Evolutionary conservation across 1,140 invertebrate species (phyloP), one percentile per base, ranked within the genome.

Genomic region (Hydropsyche tenuis): DNA sequence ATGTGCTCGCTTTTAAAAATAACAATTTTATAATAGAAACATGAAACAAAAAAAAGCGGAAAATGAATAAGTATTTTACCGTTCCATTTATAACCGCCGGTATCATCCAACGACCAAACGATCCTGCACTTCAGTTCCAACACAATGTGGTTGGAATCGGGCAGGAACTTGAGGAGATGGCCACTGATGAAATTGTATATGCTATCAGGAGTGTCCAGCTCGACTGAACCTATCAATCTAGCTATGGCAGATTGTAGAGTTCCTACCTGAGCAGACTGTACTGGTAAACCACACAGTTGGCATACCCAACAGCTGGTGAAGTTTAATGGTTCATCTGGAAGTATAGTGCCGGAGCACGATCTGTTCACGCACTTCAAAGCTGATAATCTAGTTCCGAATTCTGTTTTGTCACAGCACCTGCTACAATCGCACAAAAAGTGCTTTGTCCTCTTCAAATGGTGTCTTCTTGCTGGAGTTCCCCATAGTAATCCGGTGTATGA

Each of bases 401-500:
- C 93, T 56, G 88, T 89, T 0, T 89, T 88, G 83, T 94, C 93
- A 42, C 82, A 80, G 80, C 93, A 94, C 37, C 93, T 85, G 16
- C 81, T 77, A 79, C 93, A 95, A 12, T 81, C 81, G 79, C 93
- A 95, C 30, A 85, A 82, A 80, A 95, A 95, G 79, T 91, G 87
- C 85, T 94, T 94, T 1, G 91, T 93, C 72, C 86, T 85, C 64
- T 82, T 84, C 3, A 94, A 84, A 79, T 92, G 89, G 18, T 88
- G 82, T 48, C 90, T 83, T 66, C 93, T 82, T 0, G 88, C 85
- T 0, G 85, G 81, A 0, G 91, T 94, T 7, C 90, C 90, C 91
- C 92, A 93, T 4, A 94, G 80, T 14, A 92, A 75, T 63, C 90
- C 88, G 0, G 90, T 87, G 75, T 95, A 94, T 25, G 89, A 88